Conservation (phyloP, 2,113 vertebrate genomes). For the Alouatta palliata region DNA sequence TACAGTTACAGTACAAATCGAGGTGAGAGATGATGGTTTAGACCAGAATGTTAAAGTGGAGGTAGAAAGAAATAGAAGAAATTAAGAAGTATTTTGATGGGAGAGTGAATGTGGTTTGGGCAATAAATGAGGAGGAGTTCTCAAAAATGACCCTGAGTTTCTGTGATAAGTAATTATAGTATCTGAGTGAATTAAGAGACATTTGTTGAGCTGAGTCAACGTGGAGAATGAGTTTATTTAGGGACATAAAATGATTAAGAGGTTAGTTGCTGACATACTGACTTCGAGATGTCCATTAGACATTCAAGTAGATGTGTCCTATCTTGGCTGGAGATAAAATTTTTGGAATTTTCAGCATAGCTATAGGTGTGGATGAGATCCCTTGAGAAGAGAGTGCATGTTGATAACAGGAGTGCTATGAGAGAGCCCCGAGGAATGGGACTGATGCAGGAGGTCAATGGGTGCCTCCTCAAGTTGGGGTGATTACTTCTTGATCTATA, state of each 20-base stretch:
- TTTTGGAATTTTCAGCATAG: not conserved
- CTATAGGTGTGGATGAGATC: not conserved
- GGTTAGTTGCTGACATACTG: not conserved
- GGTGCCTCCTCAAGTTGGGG: fast-evolving
- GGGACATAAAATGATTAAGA: not conserved
- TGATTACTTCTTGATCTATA: not conserved
- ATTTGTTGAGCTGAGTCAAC: not conserved
- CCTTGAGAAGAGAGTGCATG: not conserved
- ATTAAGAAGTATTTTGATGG: not conserved
- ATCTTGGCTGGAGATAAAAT: not conserved
- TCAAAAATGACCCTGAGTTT: not conserved
- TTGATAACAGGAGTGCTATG: too few species aligned
- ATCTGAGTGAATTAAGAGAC: not conserved
- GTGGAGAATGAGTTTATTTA: not conserved
- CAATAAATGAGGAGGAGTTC: not conserved
- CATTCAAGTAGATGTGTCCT: not conserved
- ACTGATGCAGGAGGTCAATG: not conserved
- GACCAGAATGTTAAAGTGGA: not conserved
- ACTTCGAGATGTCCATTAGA: not conserved
- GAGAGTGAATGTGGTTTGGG: not conserved
- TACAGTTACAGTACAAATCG: not conserved
- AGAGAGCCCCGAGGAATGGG: not conserved
- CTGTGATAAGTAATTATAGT: not conserved
- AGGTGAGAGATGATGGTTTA: not conserved
- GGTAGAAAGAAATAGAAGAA: not conserved